A percentile compares a stretch with the other conserved stretches of the same genome.
Evolutionary conservation across 1,140 invertebrate species (phyloP).

Genomic region (Chironomus striatipennis): DNA sequence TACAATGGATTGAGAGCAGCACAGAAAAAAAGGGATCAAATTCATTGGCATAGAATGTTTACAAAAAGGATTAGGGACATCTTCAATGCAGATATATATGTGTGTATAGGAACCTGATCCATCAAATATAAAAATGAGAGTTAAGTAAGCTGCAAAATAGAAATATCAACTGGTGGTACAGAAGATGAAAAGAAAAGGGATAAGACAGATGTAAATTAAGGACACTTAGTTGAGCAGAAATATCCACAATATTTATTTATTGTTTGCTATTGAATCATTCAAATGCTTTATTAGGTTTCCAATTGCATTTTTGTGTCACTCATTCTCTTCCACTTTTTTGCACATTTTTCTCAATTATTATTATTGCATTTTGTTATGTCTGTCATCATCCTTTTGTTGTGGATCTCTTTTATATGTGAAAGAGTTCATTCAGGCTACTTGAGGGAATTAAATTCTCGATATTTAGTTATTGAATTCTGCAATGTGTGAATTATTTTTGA

Average conservation of each 20-base stretch:
- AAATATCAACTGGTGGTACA: neutral
- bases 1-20: too few relatives aligned
- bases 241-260: neutral
- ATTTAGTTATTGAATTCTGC: too few relatives aligned
- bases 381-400: neutral
- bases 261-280: neutral
- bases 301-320: too few relatives aligned
- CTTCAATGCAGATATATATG: too few relatives aligned
- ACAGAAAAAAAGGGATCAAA: constrained; percentile 13
- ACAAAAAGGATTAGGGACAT: constrained; percentile 21
- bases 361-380: neutral
- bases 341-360: neutral
- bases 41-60: constrained; percentile 1
- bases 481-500: too few relatives aligned
- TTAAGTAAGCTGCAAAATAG: constrained; percentile 5
- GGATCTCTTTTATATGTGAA: neutral
- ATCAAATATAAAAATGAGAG: neutral
- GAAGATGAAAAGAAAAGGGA: neutral
- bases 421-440: too few relatives aligned
- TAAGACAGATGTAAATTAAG: constrained; percentile 19
- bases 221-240: constrained; percentile 10
- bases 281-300: neutral
- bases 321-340: too few relatives aligned
- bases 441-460: too few relatives aligned
- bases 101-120: constrained; percentile 2